Base-by-base conservation (phyloP, 2,888 invertebrate genomes). In the Plebejus melissa region DNA sequence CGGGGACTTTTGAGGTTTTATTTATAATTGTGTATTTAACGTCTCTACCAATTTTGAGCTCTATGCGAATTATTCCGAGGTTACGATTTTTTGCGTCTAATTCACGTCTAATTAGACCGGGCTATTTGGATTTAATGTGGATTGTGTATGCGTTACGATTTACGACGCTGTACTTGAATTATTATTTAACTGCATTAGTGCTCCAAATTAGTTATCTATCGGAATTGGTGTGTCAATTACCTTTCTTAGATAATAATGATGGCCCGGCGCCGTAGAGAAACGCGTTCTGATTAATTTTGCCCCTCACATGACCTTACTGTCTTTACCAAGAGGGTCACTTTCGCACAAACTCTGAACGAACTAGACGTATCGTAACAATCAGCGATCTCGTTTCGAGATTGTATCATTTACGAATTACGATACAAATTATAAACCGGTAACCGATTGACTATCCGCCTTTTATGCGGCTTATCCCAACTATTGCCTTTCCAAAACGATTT, bases 361-460 rank as follows among this genome's bases (percentile, higher is more conserved):
- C 46, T 11, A 46, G 9, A 46, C 46, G 46, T 46, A 77, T 75
- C 74, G 77, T 75, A 75, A 79, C 79, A 77, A 77, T 78, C 77
- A 72, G 69, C 76, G 76, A 77, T 78, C 78, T 78, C 74, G 79
- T 79, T 77, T 77, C 46, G 76, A 78, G 77, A 80, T 80, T 46
- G 74, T 78, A 78, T 80, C 78, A 75, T 65, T 65, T 54, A 70
- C 22, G 22, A 22, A 22, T 22, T 22, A 22, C 74, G 72, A 58
- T 76, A 77, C 78, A 80, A 80, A 79, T 80, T 79, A 78, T 76
- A 76, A 76, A 72, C 76, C 77, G 65, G 78, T 77, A 76, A 75
- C 60, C 74, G 78, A 79, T 78, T 75, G 76, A 77, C 78, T 71
- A 75, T 75, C 77, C 75, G 36, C 60, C 74, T 69, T 78, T 76